These are phyloP conservation scores for Drosophila ustulata DNA, from an alignment of 2,888 invertebrate genomes.

Conservation along the genomic window DNA sequence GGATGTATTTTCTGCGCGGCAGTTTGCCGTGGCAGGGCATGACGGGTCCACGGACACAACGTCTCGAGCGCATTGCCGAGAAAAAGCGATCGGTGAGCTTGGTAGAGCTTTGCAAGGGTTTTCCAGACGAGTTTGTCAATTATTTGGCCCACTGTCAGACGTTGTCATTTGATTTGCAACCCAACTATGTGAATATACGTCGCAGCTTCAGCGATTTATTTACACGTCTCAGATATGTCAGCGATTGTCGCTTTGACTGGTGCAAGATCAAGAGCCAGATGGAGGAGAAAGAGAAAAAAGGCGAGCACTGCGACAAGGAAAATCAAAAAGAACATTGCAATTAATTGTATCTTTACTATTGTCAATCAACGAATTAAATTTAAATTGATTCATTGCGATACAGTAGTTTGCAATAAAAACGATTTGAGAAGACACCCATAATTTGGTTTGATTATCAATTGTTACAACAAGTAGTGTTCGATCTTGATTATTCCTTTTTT, in stretches of 20 bases:
- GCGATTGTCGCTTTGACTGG: conserved; percentile 52
- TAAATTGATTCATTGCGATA: no score
- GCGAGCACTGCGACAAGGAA: background rate
- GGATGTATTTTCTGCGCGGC: conserved; percentile 56
- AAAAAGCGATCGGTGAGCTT: conserved; percentile 31
- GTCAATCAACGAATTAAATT: no score
- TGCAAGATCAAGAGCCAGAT: background rate
- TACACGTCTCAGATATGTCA: background rate
- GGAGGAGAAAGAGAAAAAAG: no score
- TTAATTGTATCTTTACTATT: no score
- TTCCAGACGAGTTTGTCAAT: conserved; percentile 40
- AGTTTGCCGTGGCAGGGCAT: conserved; percentile 55
- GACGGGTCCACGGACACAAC: background rate
- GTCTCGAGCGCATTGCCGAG: conserved; percentile 51
- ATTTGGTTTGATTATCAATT: no score
- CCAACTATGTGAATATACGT: conserved; percentile 38
- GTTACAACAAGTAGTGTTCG: no score
- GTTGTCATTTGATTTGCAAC: conserved; percentile 28
- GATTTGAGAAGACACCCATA: no score
- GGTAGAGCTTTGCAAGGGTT: conserved; percentile 43
- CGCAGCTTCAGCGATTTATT: conserved; percentile 28
- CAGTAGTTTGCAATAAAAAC: no score
- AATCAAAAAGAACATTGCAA: background rate
- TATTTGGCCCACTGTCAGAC: conserved; percentile 44
- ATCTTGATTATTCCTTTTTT: no score